Evolutionary conservation across 2,888 invertebrate species (phyloP), one percentile per base, ranked within the genome.

Genomic region (Alsophila aescularia): DNA sequence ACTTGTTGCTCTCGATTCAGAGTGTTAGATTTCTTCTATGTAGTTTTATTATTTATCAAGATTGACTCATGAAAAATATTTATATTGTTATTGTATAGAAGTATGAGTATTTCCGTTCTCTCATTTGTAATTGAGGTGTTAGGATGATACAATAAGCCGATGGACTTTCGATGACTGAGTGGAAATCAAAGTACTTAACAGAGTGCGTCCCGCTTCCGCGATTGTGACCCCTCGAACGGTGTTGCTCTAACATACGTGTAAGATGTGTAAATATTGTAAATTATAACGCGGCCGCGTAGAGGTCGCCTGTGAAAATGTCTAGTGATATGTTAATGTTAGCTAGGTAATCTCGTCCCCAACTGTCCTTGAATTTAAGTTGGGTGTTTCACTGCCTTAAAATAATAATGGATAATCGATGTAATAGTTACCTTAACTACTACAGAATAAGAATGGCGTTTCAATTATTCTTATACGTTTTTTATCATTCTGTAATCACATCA

Each of bases 321-420:
- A 91, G 89, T 85, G 80, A 84, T 90, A 90, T 85, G 77, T 83
- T 85, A 90, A 89, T 84, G 79, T 90, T 90, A 91, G 91, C 91
- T 90, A 91, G 90, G 88, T 90, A 90, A 90, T 88, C 83, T 90
- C 83, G 87, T 87, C 86, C 90, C 91, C 90, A 87, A 90, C 91
- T 85, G 83, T 87, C 88, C 89, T 90, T 83, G 79, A 85, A 81
- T 90, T 90, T 90, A 82, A 82, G 90, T 90, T 91, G 91, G 91
- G 89, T 87, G 88, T 91, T 87, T 90, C 91, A 91, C 91, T 91
- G 91, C 91, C 91, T 91, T 91, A 91, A 89, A 88, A 74, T 89
- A 84, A 86, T 87, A 79, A 64, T 79, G 62, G 79, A 75, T 74
- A 77, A 81, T 87, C 73, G 83, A 75, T 79, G 81, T 90, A 88